phyloP scores from a whole-genome alignment of 2,888 invertebrate genomes.

The Panopea generosa region DNA sequence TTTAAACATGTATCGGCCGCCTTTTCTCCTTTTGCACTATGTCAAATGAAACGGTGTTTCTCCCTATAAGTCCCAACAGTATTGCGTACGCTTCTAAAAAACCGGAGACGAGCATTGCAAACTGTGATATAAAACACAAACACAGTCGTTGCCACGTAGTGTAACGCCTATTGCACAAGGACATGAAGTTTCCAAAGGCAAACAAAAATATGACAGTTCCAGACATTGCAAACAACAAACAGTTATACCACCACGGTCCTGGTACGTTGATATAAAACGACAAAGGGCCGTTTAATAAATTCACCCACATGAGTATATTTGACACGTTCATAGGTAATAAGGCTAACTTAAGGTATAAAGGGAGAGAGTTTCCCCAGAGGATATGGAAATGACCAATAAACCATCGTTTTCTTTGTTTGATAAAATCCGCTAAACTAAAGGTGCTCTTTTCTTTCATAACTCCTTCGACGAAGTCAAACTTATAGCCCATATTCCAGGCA shows the following conservation, averaged over 20 bases:
- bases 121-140: constrained; percentile 8
- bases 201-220: constrained; percentile 32
- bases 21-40: constrained; percentile 27
- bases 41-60: constrained; percentile 29
- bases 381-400: constrained; percentile 48
- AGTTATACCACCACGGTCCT: background rate
- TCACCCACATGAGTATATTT: constrained; percentile 23
- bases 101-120: constrained; percentile 5
- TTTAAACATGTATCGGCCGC: no score
- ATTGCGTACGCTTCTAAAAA: constrained; percentile 11
- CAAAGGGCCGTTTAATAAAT: constrained; percentile 1
- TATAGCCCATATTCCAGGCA: constrained; percentile 40
- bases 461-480: constrained; percentile 50
- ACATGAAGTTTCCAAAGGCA: constrained; percentile 49
- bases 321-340: constrained; percentile 22
- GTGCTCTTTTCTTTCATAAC: constrained; percentile 53
- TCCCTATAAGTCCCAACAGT: constrained; percentile 13
- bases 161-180: constrained; percentile 21
- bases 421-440: constrained; percentile 16
- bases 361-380: constrained; percentile 21
- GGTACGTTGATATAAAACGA: background rate
- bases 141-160: background rate
- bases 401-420: constrained; percentile 52
- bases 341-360: background rate
- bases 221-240: constrained; percentile 15